Evolutionary conservation across 2,113 vertebrate species (phyloP), one percentile per base, ranked within the genome.

Genomic region (Puma concolor): DNA sequence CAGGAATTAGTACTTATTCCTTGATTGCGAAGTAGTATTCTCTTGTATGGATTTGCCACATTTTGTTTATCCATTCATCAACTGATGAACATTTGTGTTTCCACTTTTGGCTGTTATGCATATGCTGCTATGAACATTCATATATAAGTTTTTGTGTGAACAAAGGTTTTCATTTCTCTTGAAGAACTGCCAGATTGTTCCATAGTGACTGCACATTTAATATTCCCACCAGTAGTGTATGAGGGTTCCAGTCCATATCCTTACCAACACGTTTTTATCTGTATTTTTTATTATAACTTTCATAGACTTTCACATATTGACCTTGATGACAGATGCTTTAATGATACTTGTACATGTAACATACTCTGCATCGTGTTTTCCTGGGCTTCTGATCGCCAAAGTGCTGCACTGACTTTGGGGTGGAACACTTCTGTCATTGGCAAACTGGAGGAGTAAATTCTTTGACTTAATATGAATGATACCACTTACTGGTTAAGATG

Each of bases 161-260:
- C 27, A 8, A 66, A 48, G 50, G 21, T 94, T 91, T 88, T 92
- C 29, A 83, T 67, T 86, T 86, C n/a, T 94, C 25, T 91, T 92
- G 63, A 52, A 57, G 72, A 85, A 57, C 14, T 80, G 36, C 57
- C 66, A 79, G 21, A n/a, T 29, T 74, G 76, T 82, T 60, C 29
- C 16, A 23, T 25, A 85, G 16, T 36, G 21, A 12, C 48, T 91
- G 36, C 2, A 31, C 80, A 86, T 90, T 72, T 94, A 33, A 13
- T 36, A 52, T 71, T 92, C 50, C 27, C 16, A 79, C 33, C 16
- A 71, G 41, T 23, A 88, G 50, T 72, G 10, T 60, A 16, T 66
- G 82, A 92, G 13, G 82, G 27, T 41, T 71, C 25, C 60, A 81
- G 9, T 48, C 48, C 23, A 38, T 21, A 52, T 52, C 44, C 12